Evolutionary conservation across 2,797 vertebrate species (phyloP).

Genomic region (Calcarius lapponicus): DNA sequence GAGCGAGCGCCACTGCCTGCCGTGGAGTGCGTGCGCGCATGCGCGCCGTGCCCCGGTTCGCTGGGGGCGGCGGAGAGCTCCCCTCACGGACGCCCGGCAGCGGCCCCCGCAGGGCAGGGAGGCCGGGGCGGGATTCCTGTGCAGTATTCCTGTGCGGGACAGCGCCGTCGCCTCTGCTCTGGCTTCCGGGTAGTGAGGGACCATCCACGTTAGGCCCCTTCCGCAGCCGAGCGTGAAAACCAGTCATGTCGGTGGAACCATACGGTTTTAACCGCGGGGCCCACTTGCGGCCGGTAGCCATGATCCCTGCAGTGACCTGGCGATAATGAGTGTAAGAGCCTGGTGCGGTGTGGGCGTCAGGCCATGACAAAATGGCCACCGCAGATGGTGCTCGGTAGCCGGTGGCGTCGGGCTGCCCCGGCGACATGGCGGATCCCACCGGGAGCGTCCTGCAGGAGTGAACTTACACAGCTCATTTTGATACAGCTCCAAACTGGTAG

Average conservation of each 20-base stretch:
- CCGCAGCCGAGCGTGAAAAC: fast-evolving
- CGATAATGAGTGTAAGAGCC: background rate
- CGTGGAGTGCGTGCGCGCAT: background rate
- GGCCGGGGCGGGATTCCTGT: fast-evolving
- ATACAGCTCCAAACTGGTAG: background rate
- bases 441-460: fast-evolving
- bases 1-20: background rate
- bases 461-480: fast-evolving
- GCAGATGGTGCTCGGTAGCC: fast-evolving
- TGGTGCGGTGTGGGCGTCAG: background rate
- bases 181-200: background rate
- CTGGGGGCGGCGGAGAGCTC: fast-evolving
- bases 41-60: fast-evolving
- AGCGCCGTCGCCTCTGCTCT: fast-evolving
- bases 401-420: background rate
- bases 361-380: background rate
- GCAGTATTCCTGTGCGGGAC: fast-evolving
- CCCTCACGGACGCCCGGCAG: background rate
- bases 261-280: fast-evolving
- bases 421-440: fast-evolving
- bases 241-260: background rate
- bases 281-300: background rate
- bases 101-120: background rate
- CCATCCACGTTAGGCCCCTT: background rate
- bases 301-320: background rate